These are phyloP conservation scores for Rhopalosiphum nymphaeae DNA, from an alignment of 2,888 invertebrate species.

Conservation along the genomic window DNA sequence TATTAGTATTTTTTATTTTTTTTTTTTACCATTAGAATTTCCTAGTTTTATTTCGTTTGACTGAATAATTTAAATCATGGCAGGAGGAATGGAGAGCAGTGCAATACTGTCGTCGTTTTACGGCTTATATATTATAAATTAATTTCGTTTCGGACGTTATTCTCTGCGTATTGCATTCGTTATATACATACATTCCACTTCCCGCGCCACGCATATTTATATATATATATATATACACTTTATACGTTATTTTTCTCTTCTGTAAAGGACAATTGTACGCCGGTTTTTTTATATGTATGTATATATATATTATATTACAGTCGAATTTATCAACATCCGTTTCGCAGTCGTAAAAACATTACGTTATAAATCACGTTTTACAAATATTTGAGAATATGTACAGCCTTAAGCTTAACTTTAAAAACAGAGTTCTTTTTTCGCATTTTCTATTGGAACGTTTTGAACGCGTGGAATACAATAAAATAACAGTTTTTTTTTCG, in stretches of 20 bases:
- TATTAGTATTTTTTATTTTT: not conserved
- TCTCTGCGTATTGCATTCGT: not conserved
- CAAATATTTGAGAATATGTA: conserved; percentile 34
- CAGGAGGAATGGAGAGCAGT: not conserved
- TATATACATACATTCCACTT: not conserved
- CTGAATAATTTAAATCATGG: not conserved
- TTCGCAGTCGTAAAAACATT: conserved; percentile 18
- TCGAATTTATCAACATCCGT: conserved; percentile 30
- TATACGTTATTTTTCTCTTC: not conserved
- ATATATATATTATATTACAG: not conserved
- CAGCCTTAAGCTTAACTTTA: conserved; percentile 9
- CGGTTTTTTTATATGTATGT: not conserved
- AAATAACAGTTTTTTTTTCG: conserved; percentile 4
- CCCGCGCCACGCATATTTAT: not conserved
- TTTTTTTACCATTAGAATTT: not conserved
- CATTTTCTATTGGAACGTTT: not conserved
- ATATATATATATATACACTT: not conserved
- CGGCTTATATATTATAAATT: conserved; percentile 1
- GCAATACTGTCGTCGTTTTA: conserved; percentile 10
- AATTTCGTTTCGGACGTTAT: conserved; percentile 29
- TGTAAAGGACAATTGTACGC: not conserved
- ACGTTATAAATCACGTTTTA: conserved; percentile 46
- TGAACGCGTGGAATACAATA: not conserved
- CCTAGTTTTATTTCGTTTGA: conserved; percentile 9
- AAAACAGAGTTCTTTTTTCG: conserved; percentile 1